Percentiles rank a stretch among this genome's conserved stretches.
phyloP scores from a whole-genome alignment of 2,888 invertebrate species.

The Caenorhabditis wallacei region DNA sequence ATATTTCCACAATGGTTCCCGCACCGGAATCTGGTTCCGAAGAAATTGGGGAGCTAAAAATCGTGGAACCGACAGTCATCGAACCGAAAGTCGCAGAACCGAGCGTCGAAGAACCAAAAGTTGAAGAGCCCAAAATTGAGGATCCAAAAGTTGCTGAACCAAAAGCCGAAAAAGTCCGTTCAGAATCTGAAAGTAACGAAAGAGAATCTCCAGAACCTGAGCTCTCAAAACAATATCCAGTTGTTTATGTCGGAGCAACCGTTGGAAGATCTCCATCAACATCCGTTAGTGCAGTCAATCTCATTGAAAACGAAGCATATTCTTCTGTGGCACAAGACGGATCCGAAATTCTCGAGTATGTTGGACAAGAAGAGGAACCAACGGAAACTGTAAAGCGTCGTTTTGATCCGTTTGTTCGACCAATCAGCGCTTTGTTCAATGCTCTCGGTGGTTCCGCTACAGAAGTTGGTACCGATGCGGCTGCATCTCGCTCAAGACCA shows the following conservation, averaged over 20 bases:
- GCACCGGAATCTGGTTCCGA: neutral
- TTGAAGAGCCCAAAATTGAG: too few species aligned
- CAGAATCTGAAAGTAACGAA: slow-evolving; percentile 3
- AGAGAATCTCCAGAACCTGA: neutral
- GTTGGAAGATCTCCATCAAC: slow-evolving; percentile 31
- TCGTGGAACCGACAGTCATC: neutral
- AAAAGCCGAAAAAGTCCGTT: neutral
- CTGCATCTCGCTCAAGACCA: neutral
- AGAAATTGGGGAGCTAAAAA: too few species aligned
- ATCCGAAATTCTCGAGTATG: slow-evolving; percentile 45
- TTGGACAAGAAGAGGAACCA: slow-evolving; percentile 33
- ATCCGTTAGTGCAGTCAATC: slow-evolving; percentile 1
- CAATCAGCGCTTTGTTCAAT: slow-evolving; percentile 47
- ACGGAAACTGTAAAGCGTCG: slow-evolving; percentile 5
- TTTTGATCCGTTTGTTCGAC: slow-evolving; percentile 52
- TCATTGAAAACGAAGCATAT: neutral
- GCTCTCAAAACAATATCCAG: slow-evolving; percentile 18
- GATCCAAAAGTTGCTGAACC: neutral
- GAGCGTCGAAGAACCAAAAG: too few species aligned
- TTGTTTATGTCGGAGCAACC: slow-evolving; percentile 41
- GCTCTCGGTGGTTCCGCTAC: slow-evolving; percentile 10
- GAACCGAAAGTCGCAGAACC: neutral
- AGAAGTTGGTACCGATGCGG: slow-evolving; percentile 41
- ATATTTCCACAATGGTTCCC: neutral
- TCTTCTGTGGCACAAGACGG: slow-evolving; percentile 28